Evolutionary conservation across 2,797 vertebrate genomes (phyloP), one percentile per base, ranked within the genome.

Genomic region (Vireo griseus): DNA sequence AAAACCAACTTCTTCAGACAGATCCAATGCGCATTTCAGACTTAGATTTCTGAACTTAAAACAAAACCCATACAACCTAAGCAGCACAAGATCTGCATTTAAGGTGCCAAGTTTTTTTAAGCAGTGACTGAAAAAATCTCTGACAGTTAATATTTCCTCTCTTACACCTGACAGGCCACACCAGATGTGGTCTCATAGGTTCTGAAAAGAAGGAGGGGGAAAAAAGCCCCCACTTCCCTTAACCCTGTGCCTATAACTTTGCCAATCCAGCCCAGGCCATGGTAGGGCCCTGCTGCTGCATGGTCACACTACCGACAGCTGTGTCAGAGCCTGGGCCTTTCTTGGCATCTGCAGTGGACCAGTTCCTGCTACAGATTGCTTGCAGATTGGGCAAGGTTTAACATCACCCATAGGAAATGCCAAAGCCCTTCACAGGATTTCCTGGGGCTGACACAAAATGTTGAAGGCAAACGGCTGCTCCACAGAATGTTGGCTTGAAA

Each of bases 301-400:
- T 0, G 0, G 37, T 11, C 1, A 0, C 58, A 18, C 24, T 16
- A 25, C 33, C 1, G 12, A 82, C 26, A 42, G 22, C 31, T 4
- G 8, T 18, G 65, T 48, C 68, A 3, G 1, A 80, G 65, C 21
- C 45, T 33, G n/a, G 8, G 14, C 20, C 62, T 25, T 35, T 15
- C 39, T 33, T 31, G 25, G 45, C 45, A 63, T 29, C 40, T 67
- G 57, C 2, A 5, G 37, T 0, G 57, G 13, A 47, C 2, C 45
- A 54, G 35, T 11, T 91, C 50, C 82, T 78, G 66, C 44, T 88
- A 42, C 35, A 24, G 19, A 18, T 20, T 26, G 21, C 44, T 66
- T 61, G 42, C 35, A 88, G 73, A 65, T 61, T n/a, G 83, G 42
- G 58, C 35, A 91, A 86, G 33, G 31, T 51, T 80, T 51, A 88